Conservation (phyloP, 2,113 vertebrate species). For the Donacobius atricapilla region DNA sequence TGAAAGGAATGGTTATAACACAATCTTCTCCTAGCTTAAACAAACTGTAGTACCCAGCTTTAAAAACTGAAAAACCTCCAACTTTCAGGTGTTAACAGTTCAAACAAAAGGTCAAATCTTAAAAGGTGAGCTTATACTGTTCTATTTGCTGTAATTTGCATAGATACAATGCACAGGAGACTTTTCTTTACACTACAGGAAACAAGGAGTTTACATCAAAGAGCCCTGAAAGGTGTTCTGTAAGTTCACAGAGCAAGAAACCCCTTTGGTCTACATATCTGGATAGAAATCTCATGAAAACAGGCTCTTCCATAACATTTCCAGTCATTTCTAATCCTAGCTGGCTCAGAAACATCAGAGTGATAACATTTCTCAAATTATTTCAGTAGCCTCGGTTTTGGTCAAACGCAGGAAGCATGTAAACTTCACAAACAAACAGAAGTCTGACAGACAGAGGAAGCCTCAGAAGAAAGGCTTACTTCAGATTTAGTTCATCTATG, state of each 20-base stretch:
- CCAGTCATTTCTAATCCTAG: slow-evolving; percentile 52
- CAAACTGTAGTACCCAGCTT: neutral
- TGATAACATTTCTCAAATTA: slow-evolving; percentile 39
- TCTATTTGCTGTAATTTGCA: slow-evolving; percentile 56
- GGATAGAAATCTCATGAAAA: slow-evolving; percentile 55
- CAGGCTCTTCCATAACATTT: slow-evolving; percentile 32
- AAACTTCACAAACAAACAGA: slow-evolving; percentile 43
- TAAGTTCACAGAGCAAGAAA: slow-evolving; percentile 52
- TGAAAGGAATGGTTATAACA: neutral
- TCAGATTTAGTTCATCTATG: neutral
- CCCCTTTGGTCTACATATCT: slow-evolving; percentile 46
- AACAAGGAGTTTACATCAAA: slow-evolving; percentile 61
- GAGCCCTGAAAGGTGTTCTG: slow-evolving; percentile 46
- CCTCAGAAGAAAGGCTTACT: slow-evolving; percentile 10
- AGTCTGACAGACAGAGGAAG: neutral
- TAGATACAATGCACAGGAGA: neutral
- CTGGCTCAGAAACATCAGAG: slow-evolving; percentile 40
- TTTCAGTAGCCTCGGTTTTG: slow-evolving; percentile 41
- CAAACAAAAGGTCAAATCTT: neutral
- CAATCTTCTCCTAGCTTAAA: neutral
- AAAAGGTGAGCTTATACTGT: slow-evolving; percentile 33
- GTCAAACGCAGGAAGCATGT: slow-evolving; percentile 1
- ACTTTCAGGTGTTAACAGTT: slow-evolving; percentile 27
- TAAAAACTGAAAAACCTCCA: neutral
- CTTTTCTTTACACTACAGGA: slow-evolving; percentile 29